Percentiles rank a stretch among this genome's conserved stretches.
These are phyloP conservation scores for Brevimyrus niger DNA, from an alignment of 2,113 vertebrate genomes.

Conservation along the genomic window DNA sequence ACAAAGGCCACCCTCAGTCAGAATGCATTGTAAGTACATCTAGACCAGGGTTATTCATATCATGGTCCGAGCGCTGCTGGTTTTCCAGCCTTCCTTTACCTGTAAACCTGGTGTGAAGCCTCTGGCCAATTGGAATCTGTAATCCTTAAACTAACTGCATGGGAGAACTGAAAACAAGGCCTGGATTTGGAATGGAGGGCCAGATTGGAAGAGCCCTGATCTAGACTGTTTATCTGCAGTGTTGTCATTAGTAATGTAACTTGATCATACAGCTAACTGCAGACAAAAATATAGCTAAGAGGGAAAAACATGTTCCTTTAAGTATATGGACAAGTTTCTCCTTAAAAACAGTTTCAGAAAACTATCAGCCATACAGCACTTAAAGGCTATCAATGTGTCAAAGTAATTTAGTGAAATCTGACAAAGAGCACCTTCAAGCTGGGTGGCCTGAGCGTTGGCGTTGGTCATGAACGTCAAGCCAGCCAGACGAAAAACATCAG, in stretches of 20 bases:
- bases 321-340: neutral
- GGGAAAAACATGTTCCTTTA: neutral
- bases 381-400: neutral
- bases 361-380: neutral
- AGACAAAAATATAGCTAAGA: neutral
- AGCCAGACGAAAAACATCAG: conserved; percentile 70
- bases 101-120: too few relatives aligned
- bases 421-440: conserved; percentile 24
- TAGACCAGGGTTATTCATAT: neutral
- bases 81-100: too few relatives aligned
- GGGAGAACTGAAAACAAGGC: too few relatives aligned
- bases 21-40: neutral
- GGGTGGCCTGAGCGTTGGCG: conserved; percentile 58
- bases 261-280: neutral
- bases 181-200: too few relatives aligned
- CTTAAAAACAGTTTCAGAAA: neutral
- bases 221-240: neutral
- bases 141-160: too few relatives aligned
- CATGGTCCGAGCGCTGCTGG: neutral
- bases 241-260: neutral
- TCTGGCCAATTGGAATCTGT: too few relatives aligned
- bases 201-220: too few relatives aligned
- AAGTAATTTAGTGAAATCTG: neutral
- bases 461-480: conserved; percentile 87
- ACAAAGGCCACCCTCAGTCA: neutral